Base-by-base conservation (phyloP, 1,140 invertebrate species). In the Psilanteris sp. region DNA sequence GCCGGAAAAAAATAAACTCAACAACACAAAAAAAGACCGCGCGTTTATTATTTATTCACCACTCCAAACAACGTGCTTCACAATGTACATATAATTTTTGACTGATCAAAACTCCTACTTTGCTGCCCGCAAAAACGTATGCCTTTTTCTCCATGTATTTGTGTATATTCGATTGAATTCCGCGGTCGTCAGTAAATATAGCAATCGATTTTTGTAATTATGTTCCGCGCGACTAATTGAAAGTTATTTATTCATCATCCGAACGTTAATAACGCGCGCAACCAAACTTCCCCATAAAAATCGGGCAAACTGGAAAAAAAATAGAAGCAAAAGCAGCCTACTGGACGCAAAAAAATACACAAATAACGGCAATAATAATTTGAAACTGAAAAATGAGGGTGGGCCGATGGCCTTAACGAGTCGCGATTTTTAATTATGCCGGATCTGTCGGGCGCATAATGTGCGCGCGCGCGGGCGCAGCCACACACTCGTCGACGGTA, bases 351-450 rank as follows among this genome's bases (percentile, higher is more conserved):
- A 26, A 41, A 15, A 11, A 46, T 18, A 10, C 13, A 16, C 27
- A 31, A 57, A 50, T 43, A 14, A 15, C 46, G 24, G 24, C 22
- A 16, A 39, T 67, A 46, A 52, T 24, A 54, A 61, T 54, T 61
- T 22, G 67, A 32, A 27, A 11, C 43, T 27, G 32, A 55, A 68
- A 67, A 48, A 62, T 55, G 46, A 31, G 44, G 5, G 0, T 1
- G 32, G 14, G 41, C 11, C 55, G 39, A 57, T 74, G 62, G 54
- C 37, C 55, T 62, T 59, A 68, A 54, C 44, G 55, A 46, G 61
- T 57, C 73, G 66, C 67, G 77, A 73, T 80, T 82, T 82, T 82
- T 82, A 82, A 82, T 82, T 82, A 82, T 78, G 41, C 74, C 52
- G 54, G 77, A 67, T 74, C 36, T 77, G 37, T 10, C 32, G 29